Percentiles rank a stretch among this genome's conserved stretches.
Conservation (phyloP, 1,140 invertebrate genomes). For the Plectrocnemia conspersa region DNA sequence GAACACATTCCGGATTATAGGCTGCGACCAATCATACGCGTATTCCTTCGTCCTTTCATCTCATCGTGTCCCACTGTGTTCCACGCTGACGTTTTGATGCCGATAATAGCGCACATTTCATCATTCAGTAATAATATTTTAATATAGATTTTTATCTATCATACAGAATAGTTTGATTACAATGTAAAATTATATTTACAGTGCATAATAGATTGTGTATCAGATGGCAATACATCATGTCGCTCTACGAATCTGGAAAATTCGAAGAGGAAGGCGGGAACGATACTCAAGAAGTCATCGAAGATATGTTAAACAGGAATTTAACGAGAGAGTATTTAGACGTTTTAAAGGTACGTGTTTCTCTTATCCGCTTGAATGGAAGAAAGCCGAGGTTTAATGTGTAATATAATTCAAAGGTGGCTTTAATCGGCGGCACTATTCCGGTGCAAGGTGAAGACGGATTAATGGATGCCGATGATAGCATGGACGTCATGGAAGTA, state of each 20-base stretch:
- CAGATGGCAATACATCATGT: constrained; percentile 74
- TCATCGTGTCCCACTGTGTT: constrained; percentile 75
- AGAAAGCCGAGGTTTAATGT: not conserved
- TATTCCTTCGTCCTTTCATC: constrained; percentile 81
- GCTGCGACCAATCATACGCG: constrained; percentile 73
- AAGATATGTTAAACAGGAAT: constrained; percentile 81
- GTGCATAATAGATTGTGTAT: constrained; percentile 69
- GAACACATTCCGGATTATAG: constrained; percentile 80
- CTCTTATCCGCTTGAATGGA: not conserved
- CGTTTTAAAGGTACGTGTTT: constrained; percentile 62
- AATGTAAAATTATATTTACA: constrained; percentile 38
- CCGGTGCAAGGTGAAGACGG: constrained; percentile 42
- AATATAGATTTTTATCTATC: constrained; percentile 9
- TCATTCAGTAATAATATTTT: constrained; percentile 62
- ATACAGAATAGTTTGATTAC: not conserved
- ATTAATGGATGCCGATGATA: constrained; percentile 65
- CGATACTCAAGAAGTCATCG: constrained; percentile 80
- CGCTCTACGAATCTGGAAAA: constrained; percentile 70
- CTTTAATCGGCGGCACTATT: constrained; percentile 49
- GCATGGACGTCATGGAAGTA: constrained; percentile 47
- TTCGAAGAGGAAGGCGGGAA: constrained; percentile 73
- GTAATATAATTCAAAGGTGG: constrained; percentile 29
- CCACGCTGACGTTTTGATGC: constrained; percentile 70
- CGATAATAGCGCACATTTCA: constrained; percentile 69
- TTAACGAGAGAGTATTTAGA: constrained; percentile 85